Evolutionary conservation across 2,888 invertebrate genomes (phyloP).

Genomic region (Rhamphomyia laevipes): DNA sequence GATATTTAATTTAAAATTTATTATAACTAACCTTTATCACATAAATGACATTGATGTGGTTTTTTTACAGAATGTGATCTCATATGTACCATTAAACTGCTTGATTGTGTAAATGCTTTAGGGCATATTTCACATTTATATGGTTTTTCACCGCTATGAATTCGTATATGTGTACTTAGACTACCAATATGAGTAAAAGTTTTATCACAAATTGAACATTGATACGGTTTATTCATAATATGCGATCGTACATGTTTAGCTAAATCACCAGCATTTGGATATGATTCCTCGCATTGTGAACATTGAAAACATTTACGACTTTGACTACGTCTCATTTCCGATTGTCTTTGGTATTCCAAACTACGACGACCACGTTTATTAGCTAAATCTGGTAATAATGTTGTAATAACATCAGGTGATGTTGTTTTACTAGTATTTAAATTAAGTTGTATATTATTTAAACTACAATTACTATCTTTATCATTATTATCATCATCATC

Average conservation of each 20-base stretch:
- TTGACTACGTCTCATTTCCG: not conserved
- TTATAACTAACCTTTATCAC: conserved; percentile 29
- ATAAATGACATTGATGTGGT: conserved; percentile 34
- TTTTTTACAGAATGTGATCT: conserved; percentile 34
- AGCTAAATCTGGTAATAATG: conserved; percentile 15
- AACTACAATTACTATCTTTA: conserved; percentile 10
- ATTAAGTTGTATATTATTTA: too few relatives aligned
- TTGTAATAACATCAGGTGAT: conserved; percentile 6
- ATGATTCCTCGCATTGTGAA: conserved; percentile 34
- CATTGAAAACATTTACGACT: conserved; percentile 27
- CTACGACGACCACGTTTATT: conserved; percentile 27
- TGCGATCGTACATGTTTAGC: conserved; percentile 38
- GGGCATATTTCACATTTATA: conserved; percentile 37
- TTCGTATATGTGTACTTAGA: conserved; percentile 36
- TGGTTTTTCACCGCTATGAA: conserved; percentile 37
- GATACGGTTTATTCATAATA: conserved; percentile 36
- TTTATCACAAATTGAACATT: conserved; percentile 36
- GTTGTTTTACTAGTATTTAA: not conserved
- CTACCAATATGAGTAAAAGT: conserved; percentile 38
- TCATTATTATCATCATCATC: conserved; percentile 22
- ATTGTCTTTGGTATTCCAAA: conserved; percentile 12
- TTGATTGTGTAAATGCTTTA: conserved; percentile 37
- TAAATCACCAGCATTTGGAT: conserved; percentile 36
- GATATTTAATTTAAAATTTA: not conserved
- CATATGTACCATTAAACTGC: conserved; percentile 37